A percentile compares a stretch with the other conserved stretches of the same genome.
These are phyloP conservation scores for Kryptopterus vitreolus DNA, from an alignment of 2,797 vertebrate species.

Conservation along the genomic window DNA sequence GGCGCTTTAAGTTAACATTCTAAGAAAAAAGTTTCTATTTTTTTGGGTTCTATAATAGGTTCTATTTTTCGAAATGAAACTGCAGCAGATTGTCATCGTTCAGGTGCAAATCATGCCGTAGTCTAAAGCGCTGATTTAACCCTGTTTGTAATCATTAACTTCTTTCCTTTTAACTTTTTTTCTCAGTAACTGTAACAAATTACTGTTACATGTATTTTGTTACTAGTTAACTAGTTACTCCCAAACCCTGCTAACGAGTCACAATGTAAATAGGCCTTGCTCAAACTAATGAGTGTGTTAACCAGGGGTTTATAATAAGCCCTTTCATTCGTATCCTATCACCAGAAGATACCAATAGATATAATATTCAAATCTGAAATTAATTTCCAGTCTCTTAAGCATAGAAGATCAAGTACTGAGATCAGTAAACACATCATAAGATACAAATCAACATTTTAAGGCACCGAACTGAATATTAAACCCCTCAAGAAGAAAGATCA, in stretches of 20 bases:
- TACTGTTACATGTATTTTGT: no score
- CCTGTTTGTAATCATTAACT: no score
- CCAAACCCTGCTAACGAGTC: constrained; percentile 1
- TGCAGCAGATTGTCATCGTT: no score
- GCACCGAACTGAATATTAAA: background rate
- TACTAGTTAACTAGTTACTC: no score
- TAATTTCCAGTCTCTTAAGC: background rate
- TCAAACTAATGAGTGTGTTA: background rate
- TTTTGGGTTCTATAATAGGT: no score
- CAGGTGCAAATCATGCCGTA: no score
- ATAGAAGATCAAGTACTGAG: background rate
- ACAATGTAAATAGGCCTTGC: background rate
- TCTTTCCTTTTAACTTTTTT: no score
- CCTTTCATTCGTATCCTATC: background rate
- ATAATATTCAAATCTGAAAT: background rate
- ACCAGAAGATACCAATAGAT: background rate
- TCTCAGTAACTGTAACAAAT: no score
- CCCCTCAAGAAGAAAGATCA: constrained; percentile 4
- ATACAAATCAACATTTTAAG: background rate
- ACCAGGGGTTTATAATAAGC: background rate
- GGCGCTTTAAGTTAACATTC: no score
- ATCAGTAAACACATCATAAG: background rate
- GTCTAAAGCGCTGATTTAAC: no score
- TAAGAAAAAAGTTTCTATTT: no score
- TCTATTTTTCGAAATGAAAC: no score